Evolutionary conservation across 2,797 vertebrate species (phyloP).

Genomic region (Sylvilagus floridanus): DNA sequence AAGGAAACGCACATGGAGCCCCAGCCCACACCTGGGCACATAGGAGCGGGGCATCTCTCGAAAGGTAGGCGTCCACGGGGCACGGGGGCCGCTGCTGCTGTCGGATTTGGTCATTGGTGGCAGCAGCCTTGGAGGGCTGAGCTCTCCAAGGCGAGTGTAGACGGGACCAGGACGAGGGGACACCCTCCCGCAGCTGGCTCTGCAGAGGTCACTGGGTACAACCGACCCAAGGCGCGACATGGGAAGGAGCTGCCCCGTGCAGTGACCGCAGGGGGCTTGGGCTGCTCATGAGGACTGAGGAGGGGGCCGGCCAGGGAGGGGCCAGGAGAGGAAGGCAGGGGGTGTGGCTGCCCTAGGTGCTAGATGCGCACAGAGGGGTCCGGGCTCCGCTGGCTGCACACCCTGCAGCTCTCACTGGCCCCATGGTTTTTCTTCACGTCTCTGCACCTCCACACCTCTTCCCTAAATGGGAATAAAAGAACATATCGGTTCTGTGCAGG

Average conservation of each 20-base stretch:
- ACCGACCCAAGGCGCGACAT: accelerated
- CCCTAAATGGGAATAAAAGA: too few relatives aligned
- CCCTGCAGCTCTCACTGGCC: too few relatives aligned
- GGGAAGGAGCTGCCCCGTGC: background rate
- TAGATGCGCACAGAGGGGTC: too few relatives aligned
- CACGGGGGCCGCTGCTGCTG: too few relatives aligned
- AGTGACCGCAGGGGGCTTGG: accelerated
- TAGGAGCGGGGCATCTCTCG: background rate
- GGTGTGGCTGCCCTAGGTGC: accelerated
- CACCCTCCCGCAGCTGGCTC: too few relatives aligned
- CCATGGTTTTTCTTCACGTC: too few relatives aligned
- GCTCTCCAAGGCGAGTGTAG: accelerated
- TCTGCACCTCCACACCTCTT: too few relatives aligned
- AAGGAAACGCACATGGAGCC: accelerated
- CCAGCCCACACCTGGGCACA: background rate
- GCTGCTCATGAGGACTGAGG: background rate
- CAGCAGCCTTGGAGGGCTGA: background rate
- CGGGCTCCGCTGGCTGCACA: background rate
- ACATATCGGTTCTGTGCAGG: too few relatives aligned
- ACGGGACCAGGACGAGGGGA: background rate
- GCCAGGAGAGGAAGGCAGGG: background rate
- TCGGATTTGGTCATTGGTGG: background rate
- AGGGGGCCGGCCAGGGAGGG: background rate
- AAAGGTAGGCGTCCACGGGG: too few relatives aligned
- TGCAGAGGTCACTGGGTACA: too few relatives aligned